Evolutionary conservation across 2,888 invertebrate species (phyloP), one percentile per base, ranked within the genome.

Genomic region (Schrankia costaestrigalis): DNA sequence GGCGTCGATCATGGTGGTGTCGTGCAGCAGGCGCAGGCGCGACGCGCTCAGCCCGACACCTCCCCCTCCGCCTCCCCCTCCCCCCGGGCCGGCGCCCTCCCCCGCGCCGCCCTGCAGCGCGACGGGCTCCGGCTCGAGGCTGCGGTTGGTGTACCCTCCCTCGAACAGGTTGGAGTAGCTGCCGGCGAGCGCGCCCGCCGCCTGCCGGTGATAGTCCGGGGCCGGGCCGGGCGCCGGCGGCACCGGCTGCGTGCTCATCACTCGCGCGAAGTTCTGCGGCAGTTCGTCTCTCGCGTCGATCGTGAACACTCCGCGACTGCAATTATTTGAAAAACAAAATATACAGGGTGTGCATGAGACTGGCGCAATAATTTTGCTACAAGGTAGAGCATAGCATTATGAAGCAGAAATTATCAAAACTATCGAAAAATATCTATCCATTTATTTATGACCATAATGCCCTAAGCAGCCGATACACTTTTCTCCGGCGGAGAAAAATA

Each of bases 1-100:
- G 35, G 95, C 95, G 79, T 95, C 95, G 66, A 96, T 95, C 95
- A 95, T 95, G 31, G 95, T 95, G 38, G 95, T 95, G 85, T 95
- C 95, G 73, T 94, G 95, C 63, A 95, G 89, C 62, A 95, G 88
- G 58, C 93, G 91, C 73, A 95, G 89, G 47, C 93, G 90, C 74
- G 93, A 94, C 40, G 94, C 94, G 68, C 91, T 91, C 59, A 93
- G 89, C 43, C 24, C 43, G 19, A 26, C 28, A 31, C 32, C 29
- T 21, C 41, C 32, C 18, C 67, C 63, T 76, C 59, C 71, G 84
- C 68, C 65, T 65, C 70, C 40, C 80, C 73, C 65, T 90, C 90
- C 45, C 73, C 51, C 90, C 90, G 48, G 91, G 78, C 71, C 90
- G 89, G 66, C 89, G 89, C n/a, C n/a, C n/a, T n/a, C n/a, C n/a